Percentiles rank a stretch among this genome's conserved stretches.
phyloP scores from a whole-genome alignment of 2,888 invertebrate species.

The Pollenia labialis region DNA sequence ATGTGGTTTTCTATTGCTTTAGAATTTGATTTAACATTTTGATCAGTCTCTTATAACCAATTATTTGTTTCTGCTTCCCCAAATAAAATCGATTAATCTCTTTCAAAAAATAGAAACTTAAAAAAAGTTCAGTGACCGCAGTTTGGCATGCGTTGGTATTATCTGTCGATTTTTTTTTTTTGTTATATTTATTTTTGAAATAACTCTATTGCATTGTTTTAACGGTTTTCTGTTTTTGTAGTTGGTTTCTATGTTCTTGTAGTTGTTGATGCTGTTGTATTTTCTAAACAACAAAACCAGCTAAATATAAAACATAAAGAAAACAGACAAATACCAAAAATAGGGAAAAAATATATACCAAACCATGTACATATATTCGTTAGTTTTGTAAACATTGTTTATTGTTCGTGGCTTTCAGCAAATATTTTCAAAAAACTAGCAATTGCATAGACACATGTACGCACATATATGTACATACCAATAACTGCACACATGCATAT shows the following conservation, averaged over 20 bases:
- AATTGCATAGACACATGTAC: conserved; percentile 5
- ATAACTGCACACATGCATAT: conserved; percentile 18
- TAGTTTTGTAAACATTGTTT: conserved; percentile 73
- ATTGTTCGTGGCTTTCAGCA: conserved; percentile 71
- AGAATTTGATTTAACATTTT: conserved; percentile 20
- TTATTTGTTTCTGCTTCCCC: conserved; percentile 30
- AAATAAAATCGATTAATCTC: conserved; percentile 67
- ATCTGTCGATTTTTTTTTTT: conserved; percentile 52
- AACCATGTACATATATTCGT: conserved; percentile 64
- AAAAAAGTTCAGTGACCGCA: conserved; percentile 71
- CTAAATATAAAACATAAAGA: conserved; percentile 3
- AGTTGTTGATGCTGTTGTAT: conserved; percentile 41
- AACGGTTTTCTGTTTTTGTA: conserved; percentile 56
- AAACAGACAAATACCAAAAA: conserved; percentile 4
- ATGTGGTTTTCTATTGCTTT: conserved; percentile 39
- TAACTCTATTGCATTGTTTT: conserved; percentile 70
- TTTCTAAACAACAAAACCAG: conserved; percentile 63
- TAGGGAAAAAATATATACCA: neutral
- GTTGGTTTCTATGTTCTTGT: conserved; percentile 38
- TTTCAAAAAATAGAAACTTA: conserved; percentile 34
- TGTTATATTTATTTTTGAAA: conserved; percentile 30
- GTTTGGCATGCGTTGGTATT: conserved; percentile 71
- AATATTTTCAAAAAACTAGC: conserved; percentile 49
- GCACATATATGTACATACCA: neutral
- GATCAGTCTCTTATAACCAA: conserved; percentile 9